Base-by-base conservation (phyloP, 2,888 invertebrate genomes). In the Suillia variegata region DNA sequence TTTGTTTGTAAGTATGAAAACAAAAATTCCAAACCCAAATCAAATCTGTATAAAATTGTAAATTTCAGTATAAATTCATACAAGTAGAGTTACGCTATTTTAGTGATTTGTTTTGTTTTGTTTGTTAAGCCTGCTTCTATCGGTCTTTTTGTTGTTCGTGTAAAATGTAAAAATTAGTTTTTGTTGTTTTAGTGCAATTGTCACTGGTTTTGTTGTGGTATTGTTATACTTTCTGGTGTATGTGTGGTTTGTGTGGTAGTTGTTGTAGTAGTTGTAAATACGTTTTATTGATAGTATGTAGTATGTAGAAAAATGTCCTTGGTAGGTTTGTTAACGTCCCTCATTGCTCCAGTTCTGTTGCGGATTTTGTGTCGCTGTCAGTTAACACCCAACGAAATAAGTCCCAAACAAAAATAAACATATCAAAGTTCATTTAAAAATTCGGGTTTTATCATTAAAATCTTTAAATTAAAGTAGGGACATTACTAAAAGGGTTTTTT, bases 281-380 rank as follows among this genome's bases (percentile, higher is more conserved):
- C 38, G 38, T 38, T n/a, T n/a, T 13, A 38, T 38, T 38, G 38
- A 38, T 38, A 38, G 38, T 38, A 38, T n/a, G n/a, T n/a, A n/a
- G n/a, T n/a, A n/a, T n/a, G n/a, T n/a, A n/a, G n/a, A n/a, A n/a
- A n/a, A 38, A 38, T 38, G 15, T 38, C 15, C 38, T 38, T 38
- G n/a, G 38, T 38, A n/a, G 38, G 38, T 38, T 38, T 38, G 38
- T 38, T 38, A 13, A 8, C 38, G 15, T 8, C n/a, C 15, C n/a
- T 5, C 38, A 10, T 38, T 38, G 38, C n/a, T 38, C n/a, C 38
- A 10, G 4, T 38, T 38, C 4, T 26, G 5, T 26, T 26, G 5
- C 10, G 26, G 26, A 10, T 26, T 5, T 26, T 26, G n/a, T n/a
- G n/a, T n/a, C n/a, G n/a, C n/a, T n/a, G n/a, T n/a, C n/a, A n/a